phyloP scores from a whole-genome alignment of 1,140 invertebrate species.

The Zaprionus ghesquierei region DNA sequence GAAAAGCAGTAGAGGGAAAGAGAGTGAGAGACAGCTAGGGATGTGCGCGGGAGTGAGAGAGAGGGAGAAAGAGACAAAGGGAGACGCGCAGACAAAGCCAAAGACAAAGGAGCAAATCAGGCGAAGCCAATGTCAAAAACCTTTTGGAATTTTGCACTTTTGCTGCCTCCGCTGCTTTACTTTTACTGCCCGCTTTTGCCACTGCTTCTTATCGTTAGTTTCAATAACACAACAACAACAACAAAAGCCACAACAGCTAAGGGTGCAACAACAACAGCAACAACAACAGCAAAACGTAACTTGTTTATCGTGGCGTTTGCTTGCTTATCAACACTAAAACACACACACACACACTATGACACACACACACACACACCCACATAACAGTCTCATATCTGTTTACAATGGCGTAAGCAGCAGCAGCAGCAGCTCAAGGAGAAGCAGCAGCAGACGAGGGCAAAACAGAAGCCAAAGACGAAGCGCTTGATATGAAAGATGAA shows the following conservation, averaged over 20 bases:
- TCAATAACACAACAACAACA: slow-evolving; percentile 31
- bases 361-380: slow-evolving; percentile 24
- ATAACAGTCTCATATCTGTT: slow-evolving; percentile 58
- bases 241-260: slow-evolving; percentile 38
- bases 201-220: slow-evolving; percentile 16
- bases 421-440: slow-evolving; percentile 3
- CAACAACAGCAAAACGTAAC: slow-evolving; percentile 40
- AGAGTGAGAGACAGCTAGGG: slow-evolving; percentile 3
- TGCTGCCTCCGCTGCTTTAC: slow-evolving; percentile 10
- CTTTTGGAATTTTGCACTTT: slow-evolving; percentile 56
- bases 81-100: no score
- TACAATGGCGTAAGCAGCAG: slow-evolving; percentile 44
- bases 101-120: background rate
- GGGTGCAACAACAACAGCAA: slow-evolving; percentile 40
- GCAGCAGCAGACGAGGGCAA: slow-evolving; percentile 8
- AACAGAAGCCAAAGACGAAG: slow-evolving; percentile 1
- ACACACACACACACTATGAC: slow-evolving; percentile 18
- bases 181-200: background rate
- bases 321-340: slow-evolving; percentile 63
- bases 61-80: background rate
- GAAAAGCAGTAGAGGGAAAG: background rate
- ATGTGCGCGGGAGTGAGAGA: no score
- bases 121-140: slow-evolving; percentile 58
- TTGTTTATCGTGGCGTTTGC: slow-evolving; percentile 56
- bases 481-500: slow-evolving; percentile 37